Percentiles rank a stretch among this genome's conserved stretches.
phyloP scores from a whole-genome alignment of 2,113 vertebrate genomes.

The Talpa occidentalis region DNA sequence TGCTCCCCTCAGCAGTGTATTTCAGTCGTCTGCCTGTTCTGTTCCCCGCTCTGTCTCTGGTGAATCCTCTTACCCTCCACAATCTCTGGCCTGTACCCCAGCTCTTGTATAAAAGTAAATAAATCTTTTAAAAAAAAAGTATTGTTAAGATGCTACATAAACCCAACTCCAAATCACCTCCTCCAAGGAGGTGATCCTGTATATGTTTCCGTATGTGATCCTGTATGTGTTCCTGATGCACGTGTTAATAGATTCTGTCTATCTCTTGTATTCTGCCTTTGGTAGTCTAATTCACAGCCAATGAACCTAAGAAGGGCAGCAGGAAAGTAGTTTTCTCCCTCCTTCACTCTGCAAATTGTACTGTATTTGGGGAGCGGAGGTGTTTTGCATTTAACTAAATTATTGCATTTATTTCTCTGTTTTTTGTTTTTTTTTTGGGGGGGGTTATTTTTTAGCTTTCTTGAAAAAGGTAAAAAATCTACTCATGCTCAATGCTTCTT shows the following conservation, averaged over 20 bases:
- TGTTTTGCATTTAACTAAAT: neutral
- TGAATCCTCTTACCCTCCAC: no score
- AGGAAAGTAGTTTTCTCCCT: neutral
- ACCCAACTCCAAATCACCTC: neutral
- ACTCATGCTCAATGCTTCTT: neutral
- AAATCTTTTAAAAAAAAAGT: no score
- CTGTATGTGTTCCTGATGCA: neutral
- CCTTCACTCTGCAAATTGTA: neutral
- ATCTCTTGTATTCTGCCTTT: neutral
- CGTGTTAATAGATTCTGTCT: neutral
- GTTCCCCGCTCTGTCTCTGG: no score
- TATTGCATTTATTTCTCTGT: neutral
- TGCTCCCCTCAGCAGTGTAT: no score
- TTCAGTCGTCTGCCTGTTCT: no score
- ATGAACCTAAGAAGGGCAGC: neutral
- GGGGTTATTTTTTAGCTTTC: no score
- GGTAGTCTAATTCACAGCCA: neutral
- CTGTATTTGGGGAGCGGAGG: neutral
- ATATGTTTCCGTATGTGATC: no score
- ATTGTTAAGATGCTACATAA: neutral
- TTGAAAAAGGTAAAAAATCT: no score
- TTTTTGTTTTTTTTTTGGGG: no score
- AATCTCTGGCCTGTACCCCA: no score
- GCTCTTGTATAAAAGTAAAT: no score
- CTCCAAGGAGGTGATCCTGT: no score